Evolutionary conservation across 2,888 invertebrate genomes (phyloP), one percentile per base, ranked within the genome.

Genomic region (Chrysina gloriosa): DNA sequence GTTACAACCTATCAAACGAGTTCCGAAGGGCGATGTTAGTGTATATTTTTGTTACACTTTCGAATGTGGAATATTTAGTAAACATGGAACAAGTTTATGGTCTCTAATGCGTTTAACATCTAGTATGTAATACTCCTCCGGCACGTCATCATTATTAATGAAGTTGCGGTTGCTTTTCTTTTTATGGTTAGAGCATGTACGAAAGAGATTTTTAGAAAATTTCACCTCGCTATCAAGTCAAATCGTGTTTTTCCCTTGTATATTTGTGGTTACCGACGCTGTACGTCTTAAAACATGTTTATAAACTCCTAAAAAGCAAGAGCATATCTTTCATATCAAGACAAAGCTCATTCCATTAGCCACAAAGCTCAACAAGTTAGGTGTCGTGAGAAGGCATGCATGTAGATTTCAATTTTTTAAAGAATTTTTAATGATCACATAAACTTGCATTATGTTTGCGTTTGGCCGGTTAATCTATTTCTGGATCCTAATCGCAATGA

Each of bases 41-140:
- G 58, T 61, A 42, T 61, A 61, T 45, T 61, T 61, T 61, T 61
- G 58, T 61, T 61, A 61, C 58, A 61, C 42, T 61, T 61, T 61
- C 58, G 58, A 61, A 61, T 61, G 42, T 61, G 58, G 58, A 42
- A 61, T 61, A 61, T 61, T 61, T 61, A 61, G 42, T 61, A 61
- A 61, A 42, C 58, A 61, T 36, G 42, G 29, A 45, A 36, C 58
- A 29, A 45, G 45, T 61, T 61, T 61, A 61, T 61, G 58, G 58
- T 61, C 58, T 61, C 58, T 61, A 61, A 61, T 61, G 58, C 58
- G 39, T 61, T 61, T 45, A 61, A 61, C 58, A 61, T 61, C 42
- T 42, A 42, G 42, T 61, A 61, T 45, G 58, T 42, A 61, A 61
- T 42, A 61, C 27, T 36, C 58, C 42, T 61, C 58, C 11, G 42